Evolutionary conservation across 2,797 vertebrate species (phyloP).

Genomic region (Euphonia xanthogaster): DNA sequence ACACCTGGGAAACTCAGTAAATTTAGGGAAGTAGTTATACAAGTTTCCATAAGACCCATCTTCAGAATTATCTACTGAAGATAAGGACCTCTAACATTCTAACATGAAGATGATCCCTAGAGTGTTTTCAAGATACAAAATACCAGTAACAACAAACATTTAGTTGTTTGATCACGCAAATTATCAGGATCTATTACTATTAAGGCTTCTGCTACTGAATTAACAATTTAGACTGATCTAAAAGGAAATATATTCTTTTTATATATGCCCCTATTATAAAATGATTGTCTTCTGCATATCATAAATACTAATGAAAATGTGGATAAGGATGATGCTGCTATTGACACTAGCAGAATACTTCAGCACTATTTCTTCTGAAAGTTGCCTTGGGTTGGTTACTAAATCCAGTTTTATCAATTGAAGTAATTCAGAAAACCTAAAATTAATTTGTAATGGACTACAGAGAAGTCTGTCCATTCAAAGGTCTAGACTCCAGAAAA

Average conservation of each 20-base stretch:
- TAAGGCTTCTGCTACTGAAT: background rate
- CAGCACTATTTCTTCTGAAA: background rate
- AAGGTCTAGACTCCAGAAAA: background rate
- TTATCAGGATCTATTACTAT: background rate
- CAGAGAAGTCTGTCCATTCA: background rate
- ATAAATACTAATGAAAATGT: background rate
- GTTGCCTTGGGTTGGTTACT: background rate
- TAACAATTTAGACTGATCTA: background rate
- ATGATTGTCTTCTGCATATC: background rate
- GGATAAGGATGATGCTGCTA: background rate
- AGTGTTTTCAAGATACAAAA: background rate
- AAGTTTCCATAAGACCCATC: background rate
- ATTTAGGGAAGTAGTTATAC: too few relatives aligned
- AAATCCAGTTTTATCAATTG: background rate
- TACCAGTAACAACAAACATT: background rate
- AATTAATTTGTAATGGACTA: background rate
- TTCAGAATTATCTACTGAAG: background rate
- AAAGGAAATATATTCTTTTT: background rate
- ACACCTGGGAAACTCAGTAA: background rate
- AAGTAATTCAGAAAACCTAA: background rate
- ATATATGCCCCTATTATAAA: background rate
- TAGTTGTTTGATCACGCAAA: background rate
- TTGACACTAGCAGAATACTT: background rate
- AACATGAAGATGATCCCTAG: background rate
- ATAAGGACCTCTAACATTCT: background rate